Base-by-base conservation (phyloP, 2,888 invertebrate genomes). In the Oithona nana region DNA sequence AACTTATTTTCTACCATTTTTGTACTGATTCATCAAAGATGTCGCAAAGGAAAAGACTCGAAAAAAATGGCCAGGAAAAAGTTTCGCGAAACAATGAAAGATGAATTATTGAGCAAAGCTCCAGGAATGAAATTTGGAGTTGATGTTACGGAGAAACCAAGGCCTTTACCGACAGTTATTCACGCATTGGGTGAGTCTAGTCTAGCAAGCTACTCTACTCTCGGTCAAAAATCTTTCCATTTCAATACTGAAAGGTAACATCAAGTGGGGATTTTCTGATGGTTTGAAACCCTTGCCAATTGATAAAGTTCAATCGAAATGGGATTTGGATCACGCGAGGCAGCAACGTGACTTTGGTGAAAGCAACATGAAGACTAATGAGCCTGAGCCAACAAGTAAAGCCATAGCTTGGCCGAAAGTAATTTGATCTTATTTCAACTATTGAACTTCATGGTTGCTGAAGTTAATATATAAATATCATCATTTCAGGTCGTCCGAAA, bases 1-100 rank as follows among this genome's bases (percentile, higher is more conserved):
- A 99, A 98, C 75, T 80, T 99, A 67, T 82, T 98, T 70, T 94
- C 94, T 55, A 90, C 88, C 54, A 89, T 89, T 88, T 79, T 88
- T 65, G 83, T 86, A 75, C 88, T 86, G 78, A 77, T 90, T 67
- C 82, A 83, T 68, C 82, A 84, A 68, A 54, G 54, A 26, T 54
- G 54, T 24, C 13, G 13, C 26, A 20, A 26, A 54, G 54, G 54
- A 26, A 20, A 26, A 11, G 13, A 24, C 3, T 20, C 20, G 26
- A 54, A 26, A 26, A 26, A 54, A 3, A 4, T 54, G 54, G 54
- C 54, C 3, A 4, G 54, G 26, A 54, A 54, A 26, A 54, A 54
- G 54, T 54, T 54, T 54, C 54, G 54, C 26, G 24, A 20, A 24
- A 26, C 54, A 16, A 54, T 54, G 54, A 20, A 54, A 26, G 54